Conservation (phyloP, 1,140 invertebrate species). For the Lepeophtheirus salmonis region DNA sequence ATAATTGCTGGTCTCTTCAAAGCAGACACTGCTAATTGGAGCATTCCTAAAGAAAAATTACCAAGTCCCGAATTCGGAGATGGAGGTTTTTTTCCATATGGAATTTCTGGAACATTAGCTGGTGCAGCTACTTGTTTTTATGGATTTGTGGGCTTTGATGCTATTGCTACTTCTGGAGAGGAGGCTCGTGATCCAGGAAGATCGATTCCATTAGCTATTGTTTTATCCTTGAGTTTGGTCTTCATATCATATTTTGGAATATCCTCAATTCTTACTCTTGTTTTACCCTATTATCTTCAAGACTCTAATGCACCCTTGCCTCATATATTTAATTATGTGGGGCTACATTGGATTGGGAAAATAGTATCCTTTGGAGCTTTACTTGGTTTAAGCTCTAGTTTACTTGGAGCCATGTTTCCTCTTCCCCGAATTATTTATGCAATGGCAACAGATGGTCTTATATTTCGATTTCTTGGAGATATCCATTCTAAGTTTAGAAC, state of each 20-base stretch:
- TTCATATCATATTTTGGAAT: constrained; percentile 67
- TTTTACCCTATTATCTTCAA: constrained; percentile 66
- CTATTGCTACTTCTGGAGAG: constrained; percentile 60
- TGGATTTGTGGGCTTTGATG: constrained; percentile 76
- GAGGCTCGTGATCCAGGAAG: constrained; percentile 73
- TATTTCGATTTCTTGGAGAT: constrained; percentile 50
- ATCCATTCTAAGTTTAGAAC: constrained; percentile 54
- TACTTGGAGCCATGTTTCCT: constrained; percentile 64
- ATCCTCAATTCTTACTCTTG: constrained; percentile 66
- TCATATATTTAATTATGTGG: constrained; percentile 45
- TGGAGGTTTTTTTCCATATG: constrained; percentile 67
- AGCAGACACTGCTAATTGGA: constrained; percentile 23
- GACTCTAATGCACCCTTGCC: constrained; percentile 63
- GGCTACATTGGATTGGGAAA: constrained; percentile 42
- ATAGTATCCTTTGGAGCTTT: constrained; percentile 55
- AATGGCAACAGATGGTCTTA: constrained; percentile 67
- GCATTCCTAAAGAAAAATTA: not conserved
- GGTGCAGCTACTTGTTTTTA: constrained; percentile 80
- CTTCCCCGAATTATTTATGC: constrained; percentile 68
- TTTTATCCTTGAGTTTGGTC: constrained; percentile 53
- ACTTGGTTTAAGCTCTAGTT: constrained; percentile 40
- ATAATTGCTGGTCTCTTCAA: constrained; percentile 44
- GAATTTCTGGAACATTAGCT: constrained; percentile 51
- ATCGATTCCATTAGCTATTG: constrained; percentile 65
- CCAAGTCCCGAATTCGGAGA: constrained; percentile 22